phyloP scores from a whole-genome alignment of 2,797 vertebrate species.

The Capromys pilorides region DNA sequence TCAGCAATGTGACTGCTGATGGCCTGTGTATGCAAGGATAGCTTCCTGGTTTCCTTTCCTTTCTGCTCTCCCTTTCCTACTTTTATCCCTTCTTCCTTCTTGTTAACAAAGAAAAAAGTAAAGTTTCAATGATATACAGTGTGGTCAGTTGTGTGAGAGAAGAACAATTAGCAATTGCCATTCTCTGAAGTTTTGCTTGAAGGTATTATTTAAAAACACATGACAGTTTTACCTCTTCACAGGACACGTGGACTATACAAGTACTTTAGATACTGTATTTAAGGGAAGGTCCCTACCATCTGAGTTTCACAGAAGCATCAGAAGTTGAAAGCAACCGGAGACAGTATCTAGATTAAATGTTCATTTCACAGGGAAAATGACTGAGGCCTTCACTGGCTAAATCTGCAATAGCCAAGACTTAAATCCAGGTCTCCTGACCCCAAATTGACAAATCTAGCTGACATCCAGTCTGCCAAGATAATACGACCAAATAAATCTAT shows the following conservation, averaged over 20 bases:
- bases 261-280: slow-evolving; percentile 9
- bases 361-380: slow-evolving; percentile 31
- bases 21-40: neutral
- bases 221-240: neutral
- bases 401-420: neutral
- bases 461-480: neutral
- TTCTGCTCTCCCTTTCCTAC: neutral
- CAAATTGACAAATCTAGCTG: slow-evolving; percentile 37
- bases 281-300: neutral
- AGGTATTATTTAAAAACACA: slow-evolving; percentile 26
- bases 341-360: neutral
- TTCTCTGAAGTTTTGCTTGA: slow-evolving; percentile 18
- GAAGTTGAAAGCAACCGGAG: slow-evolving; percentile 1
- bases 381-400: neutral
- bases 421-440: slow-evolving; percentile 9
- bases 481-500: neutral
- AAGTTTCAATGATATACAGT: neutral
- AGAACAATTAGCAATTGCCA: neutral
- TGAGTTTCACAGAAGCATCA: neutral
- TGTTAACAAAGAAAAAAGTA: neutral
- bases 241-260: neutral
- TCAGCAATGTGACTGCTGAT: neutral
- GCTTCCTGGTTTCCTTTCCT: neutral
- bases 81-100: neutral
- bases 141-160: slow-evolving; percentile 5